Evolutionary conservation across 2,113 vertebrate genomes (phyloP).

Genomic region (Procavia capensis): DNA sequence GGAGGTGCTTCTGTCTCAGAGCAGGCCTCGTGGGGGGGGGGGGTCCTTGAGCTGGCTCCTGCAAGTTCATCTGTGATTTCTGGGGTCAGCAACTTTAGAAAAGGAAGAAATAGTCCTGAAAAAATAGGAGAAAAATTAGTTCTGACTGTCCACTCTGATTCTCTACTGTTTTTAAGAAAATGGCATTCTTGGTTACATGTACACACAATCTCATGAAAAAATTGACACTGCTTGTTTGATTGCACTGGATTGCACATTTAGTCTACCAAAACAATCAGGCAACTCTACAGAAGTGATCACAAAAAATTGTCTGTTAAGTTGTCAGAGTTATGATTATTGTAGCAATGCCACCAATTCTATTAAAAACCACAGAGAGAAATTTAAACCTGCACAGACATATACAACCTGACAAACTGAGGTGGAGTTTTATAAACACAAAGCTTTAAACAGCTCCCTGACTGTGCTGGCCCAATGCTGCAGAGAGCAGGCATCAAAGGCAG

Average conservation of each 20-base stretch:
- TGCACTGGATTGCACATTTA: background rate
- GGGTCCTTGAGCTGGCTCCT: too few relatives aligned
- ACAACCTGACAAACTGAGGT: background rate
- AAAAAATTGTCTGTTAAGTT: background rate
- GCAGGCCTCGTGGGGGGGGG: too few relatives aligned
- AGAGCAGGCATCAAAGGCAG: conserved; percentile 21
- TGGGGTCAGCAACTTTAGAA: too few relatives aligned
- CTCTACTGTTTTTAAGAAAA: too few relatives aligned
- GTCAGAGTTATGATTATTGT: background rate
- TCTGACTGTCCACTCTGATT: too few relatives aligned
- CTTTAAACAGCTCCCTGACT: background rate
- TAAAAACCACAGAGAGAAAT: conserved; percentile 31
- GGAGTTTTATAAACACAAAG: background rate
- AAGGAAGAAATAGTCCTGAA: too few relatives aligned
- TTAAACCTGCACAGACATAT: background rate
- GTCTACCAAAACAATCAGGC: background rate
- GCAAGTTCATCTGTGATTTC: too few relatives aligned
- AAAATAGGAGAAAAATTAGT: too few relatives aligned
- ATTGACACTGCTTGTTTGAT: background rate
- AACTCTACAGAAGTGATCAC: background rate
- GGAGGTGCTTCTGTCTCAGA: too few relatives aligned
- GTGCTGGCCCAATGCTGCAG: background rate
- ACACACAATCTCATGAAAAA: background rate
- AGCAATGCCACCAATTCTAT: background rate
- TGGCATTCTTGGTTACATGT: too few relatives aligned